A percentile compares a stretch with the other conserved stretches of the same genome.
These are phyloP conservation scores for Polietes domitor DNA, from an alignment of 2,888 invertebrate species.

Conservation along the genomic window DNA sequence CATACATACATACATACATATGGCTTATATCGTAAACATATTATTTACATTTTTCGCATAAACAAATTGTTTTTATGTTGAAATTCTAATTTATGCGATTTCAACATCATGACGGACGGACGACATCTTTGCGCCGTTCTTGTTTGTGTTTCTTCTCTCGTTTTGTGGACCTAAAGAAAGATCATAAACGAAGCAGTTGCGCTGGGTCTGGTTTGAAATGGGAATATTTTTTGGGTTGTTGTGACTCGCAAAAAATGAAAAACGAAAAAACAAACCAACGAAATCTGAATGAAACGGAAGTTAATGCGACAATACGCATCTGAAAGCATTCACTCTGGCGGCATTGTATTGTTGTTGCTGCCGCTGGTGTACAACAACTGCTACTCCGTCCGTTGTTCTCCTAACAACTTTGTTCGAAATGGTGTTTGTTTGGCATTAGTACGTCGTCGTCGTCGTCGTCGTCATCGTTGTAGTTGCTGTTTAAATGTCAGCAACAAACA, in stretches of 20 bases:
- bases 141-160: too few relatives aligned
- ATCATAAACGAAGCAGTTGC: neutral
- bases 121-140: neutral
- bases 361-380: conserved; percentile 24
- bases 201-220: neutral
- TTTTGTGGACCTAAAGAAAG: neutral
- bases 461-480: conserved; percentile 51
- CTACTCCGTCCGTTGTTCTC: conserved; percentile 48
- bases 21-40: neutral
- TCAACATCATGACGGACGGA: neutral
- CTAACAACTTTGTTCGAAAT: conserved; percentile 32
- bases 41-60: neutral
- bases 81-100: conserved; percentile 14
- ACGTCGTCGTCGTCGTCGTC: neutral
- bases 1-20: too few relatives aligned
- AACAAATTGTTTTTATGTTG: neutral
- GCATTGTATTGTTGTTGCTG: neutral
- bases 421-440: conserved; percentile 45
- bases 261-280: conserved; percentile 25
- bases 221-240: neutral
- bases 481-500: conserved; percentile 63
- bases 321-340: conserved; percentile 1
- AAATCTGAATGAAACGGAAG: conserved; percentile 55
- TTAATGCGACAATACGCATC: conserved; percentile 44
- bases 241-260: neutral